phyloP scores from a whole-genome alignment of 2,888 invertebrate species.

The Protonemura montana region DNA sequence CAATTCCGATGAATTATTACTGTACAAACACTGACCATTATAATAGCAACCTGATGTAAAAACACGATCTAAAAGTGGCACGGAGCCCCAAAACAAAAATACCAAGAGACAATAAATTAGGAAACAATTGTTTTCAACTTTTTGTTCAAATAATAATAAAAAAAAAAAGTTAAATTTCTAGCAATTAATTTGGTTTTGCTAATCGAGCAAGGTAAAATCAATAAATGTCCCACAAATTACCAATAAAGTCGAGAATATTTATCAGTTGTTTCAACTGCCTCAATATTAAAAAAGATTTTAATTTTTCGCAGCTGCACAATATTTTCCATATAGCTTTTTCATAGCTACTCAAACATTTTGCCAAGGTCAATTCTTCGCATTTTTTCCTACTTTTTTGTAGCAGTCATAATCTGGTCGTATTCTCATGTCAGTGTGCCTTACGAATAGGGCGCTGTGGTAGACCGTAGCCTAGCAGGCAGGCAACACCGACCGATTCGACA shows the following conservation, averaged over 20 bases:
- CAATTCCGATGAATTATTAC: conserved; percentile 33
- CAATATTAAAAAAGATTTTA: not conserved
- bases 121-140: not conserved
- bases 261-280: not conserved
- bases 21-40: conserved; percentile 23
- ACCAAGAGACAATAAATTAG: not conserved
- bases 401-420: not conserved
- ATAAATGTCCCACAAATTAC: conserved; percentile 4
- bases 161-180: not conserved
- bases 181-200: not conserved
- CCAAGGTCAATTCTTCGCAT: not conserved
- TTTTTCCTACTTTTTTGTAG: not conserved
- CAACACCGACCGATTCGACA: too few relatives aligned
- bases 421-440: not conserved
- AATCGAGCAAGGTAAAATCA: not conserved
- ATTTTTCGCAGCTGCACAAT: not conserved
- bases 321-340: not conserved
- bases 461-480: too few relatives aligned
- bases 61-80: not conserved
- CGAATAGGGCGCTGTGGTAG: too few relatives aligned
- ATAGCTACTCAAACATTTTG: not conserved
- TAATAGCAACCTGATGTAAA: not conserved
- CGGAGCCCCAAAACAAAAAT: not conserved
- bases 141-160: not conserved
- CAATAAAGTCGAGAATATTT: not conserved